Conservation (phyloP, 2,797 vertebrate genomes). For the Coilia nasus region DNA sequence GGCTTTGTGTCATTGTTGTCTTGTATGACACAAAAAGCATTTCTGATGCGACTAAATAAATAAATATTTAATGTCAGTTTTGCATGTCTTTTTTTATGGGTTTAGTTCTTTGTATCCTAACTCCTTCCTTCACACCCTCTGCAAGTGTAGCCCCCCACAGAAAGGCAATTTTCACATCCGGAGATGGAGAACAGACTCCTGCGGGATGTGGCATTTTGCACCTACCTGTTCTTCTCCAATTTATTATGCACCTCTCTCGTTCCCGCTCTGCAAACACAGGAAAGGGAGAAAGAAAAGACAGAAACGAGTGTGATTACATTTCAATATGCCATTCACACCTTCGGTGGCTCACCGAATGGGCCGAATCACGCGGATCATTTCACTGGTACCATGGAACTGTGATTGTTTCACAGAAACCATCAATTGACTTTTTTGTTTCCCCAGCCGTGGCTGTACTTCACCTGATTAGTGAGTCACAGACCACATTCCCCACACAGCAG, state of each 20-base stretch:
- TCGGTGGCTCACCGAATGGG: not conserved
- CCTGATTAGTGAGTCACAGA: not conserved
- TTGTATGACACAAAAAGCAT: no score
- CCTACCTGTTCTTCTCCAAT: slow-evolving; percentile 98
- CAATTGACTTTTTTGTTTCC: not conserved
- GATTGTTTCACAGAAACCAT: not conserved
- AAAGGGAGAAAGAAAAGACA: not conserved
- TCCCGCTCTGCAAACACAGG: slow-evolving; percentile 86
- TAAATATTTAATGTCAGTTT: not conserved
- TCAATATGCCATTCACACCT: not conserved
- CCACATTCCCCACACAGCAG: not conserved
- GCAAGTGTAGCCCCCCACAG: not conserved
- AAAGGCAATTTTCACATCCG: not conserved
- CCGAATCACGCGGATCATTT: not conserved
- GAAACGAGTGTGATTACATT: not conserved
- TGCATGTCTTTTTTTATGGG: not conserved
- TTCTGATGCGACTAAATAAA: no score
- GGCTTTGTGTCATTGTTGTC: no score
- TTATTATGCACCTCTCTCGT: slow-evolving; percentile 99
- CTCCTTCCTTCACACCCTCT: not conserved
- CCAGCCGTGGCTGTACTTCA: not conserved
- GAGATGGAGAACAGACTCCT: not conserved
- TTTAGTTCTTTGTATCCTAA: not conserved
- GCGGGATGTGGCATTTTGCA: slow-evolving; percentile 41
- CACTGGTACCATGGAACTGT: not conserved